Evolutionary conservation across 1,140 invertebrate genomes (phyloP).

Genomic region (Lepidurus couesii): DNA sequence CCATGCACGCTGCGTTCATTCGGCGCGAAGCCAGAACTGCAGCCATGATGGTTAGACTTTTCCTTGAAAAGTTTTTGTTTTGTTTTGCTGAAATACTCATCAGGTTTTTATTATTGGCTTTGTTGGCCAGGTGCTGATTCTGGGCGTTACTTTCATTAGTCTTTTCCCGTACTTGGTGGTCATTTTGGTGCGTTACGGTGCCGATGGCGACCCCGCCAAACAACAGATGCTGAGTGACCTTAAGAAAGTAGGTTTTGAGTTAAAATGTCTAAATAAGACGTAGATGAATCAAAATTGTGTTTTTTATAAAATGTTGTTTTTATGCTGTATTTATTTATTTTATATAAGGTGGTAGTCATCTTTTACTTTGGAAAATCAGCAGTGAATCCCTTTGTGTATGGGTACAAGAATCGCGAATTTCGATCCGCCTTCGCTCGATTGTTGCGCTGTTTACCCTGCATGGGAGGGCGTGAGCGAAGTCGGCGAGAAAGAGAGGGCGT

Average conservation of each 20-base stretch:
- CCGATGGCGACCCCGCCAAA: conserved; percentile 35
- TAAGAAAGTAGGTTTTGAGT: conserved; percentile 25
- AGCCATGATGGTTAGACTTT: conserved; percentile 36
- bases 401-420: conserved; percentile 40
- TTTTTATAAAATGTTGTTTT: conserved; percentile 15
- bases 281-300: not conserved
- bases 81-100: not conserved
- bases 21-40: conserved; percentile 37
- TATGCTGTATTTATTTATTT: not conserved
- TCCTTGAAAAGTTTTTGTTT: not conserved
- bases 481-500: not conserved
- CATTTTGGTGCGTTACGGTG: conserved; percentile 35
- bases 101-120: not conserved
- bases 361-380: conserved; percentile 40
- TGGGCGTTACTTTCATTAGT: conserved; percentile 38
- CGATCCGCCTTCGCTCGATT: conserved; percentile 36
- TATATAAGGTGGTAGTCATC: conserved; percentile 34
- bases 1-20: conserved; percentile 28
- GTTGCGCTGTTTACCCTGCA: not conserved
- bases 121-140: conserved; percentile 36
- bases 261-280: not conserved
- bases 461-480: not conserved
- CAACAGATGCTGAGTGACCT: conserved; percentile 27
- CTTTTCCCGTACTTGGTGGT: conserved; percentile 38
- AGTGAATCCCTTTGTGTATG: conserved; percentile 40